phyloP scores from a whole-genome alignment of 2,797 vertebrate species.

The Myripristis murdjan region DNA sequence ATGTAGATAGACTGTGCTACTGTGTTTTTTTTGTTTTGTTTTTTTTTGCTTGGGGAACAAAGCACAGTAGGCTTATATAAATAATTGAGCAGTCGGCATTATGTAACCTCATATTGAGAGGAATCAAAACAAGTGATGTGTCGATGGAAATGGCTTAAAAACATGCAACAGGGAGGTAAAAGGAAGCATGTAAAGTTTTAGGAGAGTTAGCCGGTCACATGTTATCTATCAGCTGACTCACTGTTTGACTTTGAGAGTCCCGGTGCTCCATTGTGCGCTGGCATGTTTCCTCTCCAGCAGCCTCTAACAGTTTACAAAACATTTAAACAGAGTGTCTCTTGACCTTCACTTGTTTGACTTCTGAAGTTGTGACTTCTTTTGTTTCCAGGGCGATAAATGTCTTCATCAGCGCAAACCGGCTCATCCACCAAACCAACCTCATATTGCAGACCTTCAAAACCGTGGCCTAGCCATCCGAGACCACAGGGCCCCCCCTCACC shows the following conservation, averaged over 20 bases:
- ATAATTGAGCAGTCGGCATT: background rate
- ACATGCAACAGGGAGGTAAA: background rate
- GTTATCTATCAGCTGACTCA: background rate
- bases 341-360: background rate
- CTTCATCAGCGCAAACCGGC: slow-evolving; percentile 98
- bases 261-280: background rate
- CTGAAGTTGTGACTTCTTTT: slow-evolving; percentile 34
- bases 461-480: slow-evolving; percentile 90
- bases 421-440: slow-evolving; percentile 99
- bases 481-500: slow-evolving; percentile 25
- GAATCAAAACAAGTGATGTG: background rate
- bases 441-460: slow-evolving; percentile 99
- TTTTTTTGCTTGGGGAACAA: background rate
- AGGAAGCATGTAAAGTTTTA: slow-evolving; percentile 1
- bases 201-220: background rate
- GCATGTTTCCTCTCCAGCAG: background rate
- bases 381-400: slow-evolving; percentile 96
- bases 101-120: background rate
- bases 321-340: background rate
- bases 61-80: background rate
- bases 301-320: background rate
- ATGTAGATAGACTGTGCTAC: background rate
- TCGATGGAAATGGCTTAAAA: background rate
- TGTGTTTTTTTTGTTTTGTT: background rate
- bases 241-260: background rate